Percentiles rank a stretch among this genome's conserved stretches.
These are phyloP conservation scores for Sebastes melanostomus DNA, from an alignment of 2,797 vertebrate genomes.

Conservation along the genomic window DNA sequence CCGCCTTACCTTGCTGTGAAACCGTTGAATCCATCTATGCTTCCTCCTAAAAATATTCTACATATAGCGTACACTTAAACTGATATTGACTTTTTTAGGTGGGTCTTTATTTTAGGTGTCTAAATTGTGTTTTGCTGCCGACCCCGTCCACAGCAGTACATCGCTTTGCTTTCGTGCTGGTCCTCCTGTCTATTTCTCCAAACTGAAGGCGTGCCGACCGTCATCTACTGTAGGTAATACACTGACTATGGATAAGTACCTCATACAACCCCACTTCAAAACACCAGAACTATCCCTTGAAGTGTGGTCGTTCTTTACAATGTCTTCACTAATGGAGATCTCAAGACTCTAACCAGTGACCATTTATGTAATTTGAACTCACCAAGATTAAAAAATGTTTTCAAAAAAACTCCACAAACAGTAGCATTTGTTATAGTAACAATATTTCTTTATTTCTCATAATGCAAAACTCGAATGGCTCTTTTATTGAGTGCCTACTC, in stretches of 20 bases:
- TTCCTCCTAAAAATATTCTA: no score
- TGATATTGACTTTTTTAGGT: no score
- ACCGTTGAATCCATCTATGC: no score
- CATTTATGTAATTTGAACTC: not conserved
- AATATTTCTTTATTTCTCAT: not conserved
- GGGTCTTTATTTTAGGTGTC: no score
- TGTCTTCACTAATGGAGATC: not conserved
- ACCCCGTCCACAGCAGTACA: no score
- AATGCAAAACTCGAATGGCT: not conserved
- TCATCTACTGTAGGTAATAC: accelerated
- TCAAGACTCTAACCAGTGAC: not conserved
- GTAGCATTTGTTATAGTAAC: not conserved
- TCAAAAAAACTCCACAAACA: not conserved
- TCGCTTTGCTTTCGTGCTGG: no score
- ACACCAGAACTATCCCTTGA: accelerated
- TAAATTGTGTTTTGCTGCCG: no score
- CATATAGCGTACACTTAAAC: no score
- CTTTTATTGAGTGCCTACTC: not conserved
- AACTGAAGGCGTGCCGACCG: no score
- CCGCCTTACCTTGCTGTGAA: no score
- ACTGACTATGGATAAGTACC: not conserved
- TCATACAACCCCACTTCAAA: not conserved
- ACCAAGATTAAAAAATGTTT: not conserved
- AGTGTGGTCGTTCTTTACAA: not conserved
- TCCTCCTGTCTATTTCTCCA: no score